Percentiles rank a stretch among this genome's conserved stretches.
Conservation (phyloP, 2,888 invertebrate genomes). For the Petrolisthes cinctipes region DNA sequence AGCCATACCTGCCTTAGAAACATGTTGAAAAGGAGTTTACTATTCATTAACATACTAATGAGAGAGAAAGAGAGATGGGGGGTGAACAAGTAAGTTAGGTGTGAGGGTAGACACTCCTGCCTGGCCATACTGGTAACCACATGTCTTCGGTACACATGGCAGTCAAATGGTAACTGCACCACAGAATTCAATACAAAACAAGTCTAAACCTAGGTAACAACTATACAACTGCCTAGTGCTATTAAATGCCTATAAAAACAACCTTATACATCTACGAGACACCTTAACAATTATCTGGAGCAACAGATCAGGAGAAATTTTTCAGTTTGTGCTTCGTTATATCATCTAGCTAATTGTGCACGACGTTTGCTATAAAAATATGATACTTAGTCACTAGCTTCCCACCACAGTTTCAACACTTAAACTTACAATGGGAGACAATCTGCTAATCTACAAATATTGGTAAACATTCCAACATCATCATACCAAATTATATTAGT, state of each 20-base stretch:
- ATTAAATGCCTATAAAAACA: constrained; percentile 50
- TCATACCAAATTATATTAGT: constrained; percentile 12
- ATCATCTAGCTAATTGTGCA: constrained; percentile 37
- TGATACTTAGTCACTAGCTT: constrained; percentile 21
- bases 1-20: no score
- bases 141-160: constrained; percentile 50
- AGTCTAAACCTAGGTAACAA: constrained; percentile 46
- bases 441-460: constrained; percentile 25
- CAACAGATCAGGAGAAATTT: constrained; percentile 47
- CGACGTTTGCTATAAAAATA: constrained; percentile 31
- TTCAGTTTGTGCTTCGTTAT: constrained; percentile 30
- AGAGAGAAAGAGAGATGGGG: background rate
- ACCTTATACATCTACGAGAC: constrained; percentile 40
- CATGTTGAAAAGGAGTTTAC: no score
- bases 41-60: no score
- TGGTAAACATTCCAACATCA: constrained; percentile 19
- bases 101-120: constrained; percentile 6
- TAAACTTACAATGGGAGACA: constrained; percentile 1
- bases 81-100: background rate
- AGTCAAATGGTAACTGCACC: constrained; percentile 54
- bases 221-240: constrained; percentile 40
- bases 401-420: constrained; percentile 4
- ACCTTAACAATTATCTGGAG: constrained; percentile 47
- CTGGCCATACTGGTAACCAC: constrained; percentile 43
- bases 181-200: constrained; percentile 36